Evolutionary conservation across 2,113 vertebrate species (phyloP), one percentile per base, ranked within the genome.

Genomic region (Pteronura brasiliensis): DNA sequence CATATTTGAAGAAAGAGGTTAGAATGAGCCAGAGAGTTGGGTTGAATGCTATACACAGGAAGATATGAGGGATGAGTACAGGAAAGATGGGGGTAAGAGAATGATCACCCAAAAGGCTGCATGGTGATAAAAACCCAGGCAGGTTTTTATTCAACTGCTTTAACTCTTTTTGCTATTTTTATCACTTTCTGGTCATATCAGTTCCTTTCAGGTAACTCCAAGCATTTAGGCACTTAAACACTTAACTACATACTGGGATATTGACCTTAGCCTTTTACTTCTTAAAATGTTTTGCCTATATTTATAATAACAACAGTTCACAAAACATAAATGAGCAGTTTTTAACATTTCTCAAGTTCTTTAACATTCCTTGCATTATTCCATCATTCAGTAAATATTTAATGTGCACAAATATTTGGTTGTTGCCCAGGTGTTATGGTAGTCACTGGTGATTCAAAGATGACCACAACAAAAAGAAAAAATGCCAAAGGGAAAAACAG

Each of bases 51-150:
- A 47, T 59, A 39, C 34, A 23, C 6, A 74, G n/a, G 10, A 42
- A 55, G 36, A 57, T 31, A 44, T 0, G 11, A 69, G 21, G 42
- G 12, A 15, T 7, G 4, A 9, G 11, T 44, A 3, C 23, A 29
- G 61, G 36, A 61, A 55, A 71, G 34, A 29, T 5, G 21, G 27
- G 7, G 25, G 81, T 47, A 18, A n/a, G 29, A 82, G 9, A 31
- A 42, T 1, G 7, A n/a, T 29, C 6, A 3, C 18, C 65, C 25
- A 1, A 1, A 44, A 67, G 44, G 15, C 21, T 65, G 10, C 4
- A 15, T 6, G 36, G 4, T 2, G 8, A 47, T 63, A 8, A 69
- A 61, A 17, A 0, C 0, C 5, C 7, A 1, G 0, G 0, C 42
- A 49, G 25, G 6, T 59, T 47, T 49, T 47, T 36, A 61, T 36